phyloP scores from a whole-genome alignment of 2,797 vertebrate genomes.

The Lepilemur ruficaudatus region DNA sequence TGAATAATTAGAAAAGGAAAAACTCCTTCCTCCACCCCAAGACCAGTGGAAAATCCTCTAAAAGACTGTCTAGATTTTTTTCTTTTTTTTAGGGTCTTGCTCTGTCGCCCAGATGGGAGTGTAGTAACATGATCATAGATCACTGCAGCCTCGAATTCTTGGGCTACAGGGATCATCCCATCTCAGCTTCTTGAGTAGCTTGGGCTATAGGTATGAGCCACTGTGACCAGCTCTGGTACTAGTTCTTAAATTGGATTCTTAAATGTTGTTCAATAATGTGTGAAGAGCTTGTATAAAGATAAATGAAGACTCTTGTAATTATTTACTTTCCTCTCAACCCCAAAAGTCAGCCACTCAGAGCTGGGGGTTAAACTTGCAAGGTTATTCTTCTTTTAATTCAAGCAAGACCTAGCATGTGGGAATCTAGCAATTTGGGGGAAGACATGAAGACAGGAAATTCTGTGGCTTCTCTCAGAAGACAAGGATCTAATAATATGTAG shows the following conservation, averaged over 20 bases:
- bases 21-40: background rate
- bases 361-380: background rate
- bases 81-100: background rate
- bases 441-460: background rate
- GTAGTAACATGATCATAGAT: background rate
- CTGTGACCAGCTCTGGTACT: background rate
- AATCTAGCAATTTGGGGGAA: background rate
- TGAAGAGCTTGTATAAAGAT: background rate
- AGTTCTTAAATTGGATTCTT: background rate
- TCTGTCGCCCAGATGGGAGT: background rate
- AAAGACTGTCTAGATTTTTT: background rate
- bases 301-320: background rate
- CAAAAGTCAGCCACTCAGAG: background rate
- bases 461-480: background rate
- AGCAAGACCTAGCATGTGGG: background rate
- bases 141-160: background rate
- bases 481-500: background rate
- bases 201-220: background rate
- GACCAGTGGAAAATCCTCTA: background rate
- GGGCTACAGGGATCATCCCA: background rate
- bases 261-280: background rate
- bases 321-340: background rate
- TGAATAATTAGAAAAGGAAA: constrained; percentile 42
- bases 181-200: background rate
- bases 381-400: background rate